These are phyloP conservation scores for Psilanteris sp. DNA, from an alignment of 1,140 invertebrate species.

Conservation along the genomic window DNA sequence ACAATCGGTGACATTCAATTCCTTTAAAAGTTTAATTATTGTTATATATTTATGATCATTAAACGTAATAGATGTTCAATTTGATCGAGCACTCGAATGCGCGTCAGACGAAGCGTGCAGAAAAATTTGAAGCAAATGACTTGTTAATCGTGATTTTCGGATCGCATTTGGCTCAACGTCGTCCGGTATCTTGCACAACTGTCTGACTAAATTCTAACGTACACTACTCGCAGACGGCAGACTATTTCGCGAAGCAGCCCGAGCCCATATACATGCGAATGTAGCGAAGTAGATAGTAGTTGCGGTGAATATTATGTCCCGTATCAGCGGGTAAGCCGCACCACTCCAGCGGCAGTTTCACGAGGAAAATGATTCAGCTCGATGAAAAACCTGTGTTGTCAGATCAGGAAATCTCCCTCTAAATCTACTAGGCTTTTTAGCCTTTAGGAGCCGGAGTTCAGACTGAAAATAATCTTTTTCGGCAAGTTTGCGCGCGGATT, in stretches of 20 bases:
- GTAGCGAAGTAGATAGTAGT: constrained; percentile 43
- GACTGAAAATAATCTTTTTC: constrained; percentile 58
- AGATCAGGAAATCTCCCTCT: constrained; percentile 60
- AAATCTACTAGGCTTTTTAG: constrained; percentile 62
- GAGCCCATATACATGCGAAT: constrained; percentile 40
- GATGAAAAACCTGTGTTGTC: constrained; percentile 65
- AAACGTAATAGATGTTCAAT: no score
- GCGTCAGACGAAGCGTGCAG: no score
- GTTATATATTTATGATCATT: no score
- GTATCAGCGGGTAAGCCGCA: constrained; percentile 51
- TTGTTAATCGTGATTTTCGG: constrained; percentile 26
- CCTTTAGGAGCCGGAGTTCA: constrained; percentile 20
- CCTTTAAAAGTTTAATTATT: no score
- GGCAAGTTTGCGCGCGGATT: constrained; percentile 48
- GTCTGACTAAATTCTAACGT: constrained; percentile 59
- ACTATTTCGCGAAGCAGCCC: constrained; percentile 38
- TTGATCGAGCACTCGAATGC: no score
- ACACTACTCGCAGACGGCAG: constrained; percentile 46
- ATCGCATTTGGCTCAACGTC: constrained; percentile 17
- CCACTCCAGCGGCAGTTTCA: constrained; percentile 37
- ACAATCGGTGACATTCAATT: no score
- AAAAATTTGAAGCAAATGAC: constrained; percentile 20
- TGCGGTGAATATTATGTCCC: constrained; percentile 52
- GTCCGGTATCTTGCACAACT: constrained; percentile 30
- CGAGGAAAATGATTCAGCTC: constrained; percentile 52